These are phyloP conservation scores for Anser brachyrhynchus DNA, from an alignment of 2,113 vertebrate genomes.

Conservation along the genomic window DNA sequence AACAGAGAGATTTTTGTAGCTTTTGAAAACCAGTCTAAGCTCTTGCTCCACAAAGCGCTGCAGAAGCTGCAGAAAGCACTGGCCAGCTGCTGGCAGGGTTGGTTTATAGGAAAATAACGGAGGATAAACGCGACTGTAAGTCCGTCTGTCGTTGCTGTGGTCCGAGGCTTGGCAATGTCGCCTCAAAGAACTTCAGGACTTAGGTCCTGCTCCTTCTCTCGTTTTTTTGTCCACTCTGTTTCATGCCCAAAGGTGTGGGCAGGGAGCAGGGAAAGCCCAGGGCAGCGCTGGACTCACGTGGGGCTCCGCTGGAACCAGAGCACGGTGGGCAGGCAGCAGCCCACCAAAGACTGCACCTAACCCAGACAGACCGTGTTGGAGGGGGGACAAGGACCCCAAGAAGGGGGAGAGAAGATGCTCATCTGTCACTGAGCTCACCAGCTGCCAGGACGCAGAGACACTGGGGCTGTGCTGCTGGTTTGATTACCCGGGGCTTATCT, in stretches of 20 bases:
- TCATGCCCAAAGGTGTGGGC: neutral
- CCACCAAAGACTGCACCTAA: rapidly evolving
- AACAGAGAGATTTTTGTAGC: conserved; percentile 60
- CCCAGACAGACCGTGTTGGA: neutral
- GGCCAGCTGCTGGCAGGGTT: conserved; percentile 52
- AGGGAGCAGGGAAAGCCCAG: neutral
- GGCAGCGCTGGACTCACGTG: neutral
- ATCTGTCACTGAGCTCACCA: rapidly evolving
- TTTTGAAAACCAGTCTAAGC: conserved; percentile 45
- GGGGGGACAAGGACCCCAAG: neutral
- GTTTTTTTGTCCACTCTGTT: neutral
- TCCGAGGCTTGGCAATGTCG: neutral
- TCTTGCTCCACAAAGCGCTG: conserved; percentile 58
- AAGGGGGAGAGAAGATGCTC: neutral
- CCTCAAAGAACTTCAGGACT: neutral
- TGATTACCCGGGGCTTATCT: neutral
- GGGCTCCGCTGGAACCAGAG: neutral
- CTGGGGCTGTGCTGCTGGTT: neutral
- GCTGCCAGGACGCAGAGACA: neutral
- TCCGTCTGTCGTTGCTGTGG: conserved; percentile 60
- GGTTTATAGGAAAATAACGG: conserved; percentile 62
- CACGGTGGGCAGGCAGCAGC: rapidly evolving
- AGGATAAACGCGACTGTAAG: conserved; percentile 40
- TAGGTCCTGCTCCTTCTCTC: neutral
- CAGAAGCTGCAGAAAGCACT: conserved; percentile 65